Evolutionary conservation across 2,113 vertebrate genomes (phyloP).

Genomic region (Mobula hypostoma): DNA sequence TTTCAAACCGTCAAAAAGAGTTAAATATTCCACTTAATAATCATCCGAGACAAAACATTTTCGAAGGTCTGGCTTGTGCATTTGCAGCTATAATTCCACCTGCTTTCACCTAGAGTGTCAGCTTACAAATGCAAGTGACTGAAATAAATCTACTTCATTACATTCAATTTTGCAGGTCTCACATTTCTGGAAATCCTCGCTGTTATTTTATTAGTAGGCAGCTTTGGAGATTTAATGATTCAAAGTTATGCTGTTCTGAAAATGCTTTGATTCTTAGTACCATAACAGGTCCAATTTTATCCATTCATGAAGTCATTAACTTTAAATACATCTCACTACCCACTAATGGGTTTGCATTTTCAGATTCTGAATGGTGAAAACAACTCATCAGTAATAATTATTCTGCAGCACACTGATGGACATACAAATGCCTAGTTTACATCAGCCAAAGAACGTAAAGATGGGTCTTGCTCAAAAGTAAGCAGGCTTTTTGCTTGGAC

Average conservation of each 20-base stretch:
- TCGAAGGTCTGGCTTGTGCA: neutral
- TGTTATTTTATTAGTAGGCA: neutral
- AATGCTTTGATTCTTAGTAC: neutral
- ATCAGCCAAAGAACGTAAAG: neutral
- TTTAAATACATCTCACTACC: conserved; percentile 6
- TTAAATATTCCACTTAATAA: neutral
- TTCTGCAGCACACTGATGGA: neutral
- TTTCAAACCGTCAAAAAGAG: neutral
- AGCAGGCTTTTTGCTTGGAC: neutral
- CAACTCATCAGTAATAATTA: neutral
- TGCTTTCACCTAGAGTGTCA: neutral
- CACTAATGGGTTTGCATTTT: conserved; percentile 1
- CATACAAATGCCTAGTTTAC: neutral
- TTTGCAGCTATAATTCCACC: neutral
- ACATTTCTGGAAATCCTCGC: neutral
- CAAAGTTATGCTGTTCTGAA: neutral
- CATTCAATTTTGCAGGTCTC: neutral
- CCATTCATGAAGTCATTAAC: neutral
- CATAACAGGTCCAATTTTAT: neutral
- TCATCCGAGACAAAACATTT: neutral
- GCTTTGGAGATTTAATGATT: neutral
- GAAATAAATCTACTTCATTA: neutral
- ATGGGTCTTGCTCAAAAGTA: neutral
- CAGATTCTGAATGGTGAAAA: neutral
- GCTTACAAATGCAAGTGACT: neutral